phyloP scores from a whole-genome alignment of 2,113 vertebrate species.

The Thunnus thynnus region DNA sequence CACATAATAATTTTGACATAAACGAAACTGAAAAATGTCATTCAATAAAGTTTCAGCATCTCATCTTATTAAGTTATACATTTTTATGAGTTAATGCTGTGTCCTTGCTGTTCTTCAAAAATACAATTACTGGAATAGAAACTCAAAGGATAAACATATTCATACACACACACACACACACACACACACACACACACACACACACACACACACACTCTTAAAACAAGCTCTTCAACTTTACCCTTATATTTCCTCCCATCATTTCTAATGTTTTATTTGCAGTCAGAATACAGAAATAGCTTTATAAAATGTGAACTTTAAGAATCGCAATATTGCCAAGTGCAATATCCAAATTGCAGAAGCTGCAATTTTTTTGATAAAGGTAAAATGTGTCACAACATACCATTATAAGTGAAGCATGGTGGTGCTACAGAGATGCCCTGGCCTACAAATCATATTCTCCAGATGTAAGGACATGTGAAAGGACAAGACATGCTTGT shows the following conservation, averaged over 20 bases:
- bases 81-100: constrained; percentile 62
- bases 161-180: not conserved
- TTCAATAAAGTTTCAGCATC: constrained; percentile 47
- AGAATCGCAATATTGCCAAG: not conserved
- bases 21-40: constrained; percentile 60
- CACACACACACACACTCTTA: constrained; percentile 7
- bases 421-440: no score
- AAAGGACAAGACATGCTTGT: no score
- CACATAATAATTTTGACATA: constrained; percentile 57
- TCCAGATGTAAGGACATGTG: no score
- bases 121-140: constrained; percentile 63
- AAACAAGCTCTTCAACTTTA: constrained; percentile 43
- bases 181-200: no score
- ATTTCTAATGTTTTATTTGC: constrained; percentile 13
- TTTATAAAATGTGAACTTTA: constrained; percentile 42
- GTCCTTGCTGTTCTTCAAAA: constrained; percentile 68
- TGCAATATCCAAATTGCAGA: no score
- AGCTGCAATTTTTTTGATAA: no score
- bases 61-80: constrained; percentile 66
- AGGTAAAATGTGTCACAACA: no score
- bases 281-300: constrained; percentile 18
- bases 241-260: not conserved
- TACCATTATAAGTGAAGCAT: no score
- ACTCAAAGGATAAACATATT: constrained; percentile 10
- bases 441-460: no score